Base-by-base conservation (phyloP, 92 coral and sea anemone species). In the Bergia sp. region DNA sequence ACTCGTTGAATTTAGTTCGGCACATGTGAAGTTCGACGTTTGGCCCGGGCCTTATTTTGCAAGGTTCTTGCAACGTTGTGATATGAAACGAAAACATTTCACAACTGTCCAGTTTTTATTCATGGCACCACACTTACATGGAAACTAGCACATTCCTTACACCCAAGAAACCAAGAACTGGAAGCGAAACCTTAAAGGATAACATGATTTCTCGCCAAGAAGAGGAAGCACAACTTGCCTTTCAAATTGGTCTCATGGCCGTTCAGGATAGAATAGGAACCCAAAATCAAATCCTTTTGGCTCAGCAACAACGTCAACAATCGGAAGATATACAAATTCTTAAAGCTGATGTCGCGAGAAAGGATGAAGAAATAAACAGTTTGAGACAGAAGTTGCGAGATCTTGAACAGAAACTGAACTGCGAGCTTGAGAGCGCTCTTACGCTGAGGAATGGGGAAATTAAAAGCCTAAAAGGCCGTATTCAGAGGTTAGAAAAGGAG, bases 401-500 rank as follows among this genome's bases (percentile, higher is more conserved):
- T 11, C 90, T 91, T 16, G 80, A 87, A 82, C 87, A 81, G 5
- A 91, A 87, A 21, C 29, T 29, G 29, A 86, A 91, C 85, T 58
- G 44, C 41, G 87, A 74, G n/a, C 93, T 87, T 2, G 76, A 23
- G 21, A 66, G 55, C 38, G 81, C 71, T 16, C 81, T 91, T 5
- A 40, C 47, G 18, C 39, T 29, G 21, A 81, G 85, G 40, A 82
- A 88, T 72, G 86, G 43, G 37, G 93, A 91, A 81, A 90, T 91
- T 40, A 72, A 82, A 38, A 37, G 37, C 0, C 41, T 91, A 41
- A 82, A 76, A 71, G 73, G 13, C 29, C 87, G 93, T 11, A 88
- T 91, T 44, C 80, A 61, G 18, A 65, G 39, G 37, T 69, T 91
- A 18, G 93, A 91, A 49, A 86, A 23, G 5, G 93, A 91, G 8